Evolutionary conservation across 2,113 vertebrate genomes (phyloP).

Genomic region (Egretta garzetta): DNA sequence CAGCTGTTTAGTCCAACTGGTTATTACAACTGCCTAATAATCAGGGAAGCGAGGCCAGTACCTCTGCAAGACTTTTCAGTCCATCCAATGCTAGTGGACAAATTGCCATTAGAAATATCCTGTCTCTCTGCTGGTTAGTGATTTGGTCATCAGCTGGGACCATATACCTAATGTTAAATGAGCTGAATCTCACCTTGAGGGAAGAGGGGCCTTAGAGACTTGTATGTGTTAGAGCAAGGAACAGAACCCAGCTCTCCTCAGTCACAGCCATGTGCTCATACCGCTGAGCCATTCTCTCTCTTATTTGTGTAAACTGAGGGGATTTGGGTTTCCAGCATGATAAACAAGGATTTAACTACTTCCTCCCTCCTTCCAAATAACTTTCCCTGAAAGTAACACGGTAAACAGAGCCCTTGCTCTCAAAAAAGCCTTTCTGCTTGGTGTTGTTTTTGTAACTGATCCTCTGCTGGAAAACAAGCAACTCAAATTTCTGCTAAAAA

Average conservation of each 20-base stretch:
- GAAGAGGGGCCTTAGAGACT: neutral
- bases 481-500: neutral
- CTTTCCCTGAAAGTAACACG: slow-evolving; percentile 4
- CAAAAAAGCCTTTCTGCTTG: neutral
- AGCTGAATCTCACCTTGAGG: neutral
- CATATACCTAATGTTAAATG: neutral
- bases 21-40: neutral
- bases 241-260: neutral
- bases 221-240: neutral
- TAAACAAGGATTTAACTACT: slow-evolving; percentile 46
- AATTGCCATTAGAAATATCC: neutral
- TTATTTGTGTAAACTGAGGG: neutral
- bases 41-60: neutral
- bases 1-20: neutral
- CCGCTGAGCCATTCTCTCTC: neutral
- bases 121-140: neutral
- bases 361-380: slow-evolving; percentile 9
- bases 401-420: neutral
- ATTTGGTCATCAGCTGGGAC: neutral
- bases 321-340: neutral
- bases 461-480: slow-evolving; percentile 3
- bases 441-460: neutral
- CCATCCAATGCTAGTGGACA: neutral
- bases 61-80: neutral
- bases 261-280: neutral